Evolutionary conservation across 2,888 invertebrate genomes (phyloP).

Genomic region (Venustoraphidia nigricollis): DNA sequence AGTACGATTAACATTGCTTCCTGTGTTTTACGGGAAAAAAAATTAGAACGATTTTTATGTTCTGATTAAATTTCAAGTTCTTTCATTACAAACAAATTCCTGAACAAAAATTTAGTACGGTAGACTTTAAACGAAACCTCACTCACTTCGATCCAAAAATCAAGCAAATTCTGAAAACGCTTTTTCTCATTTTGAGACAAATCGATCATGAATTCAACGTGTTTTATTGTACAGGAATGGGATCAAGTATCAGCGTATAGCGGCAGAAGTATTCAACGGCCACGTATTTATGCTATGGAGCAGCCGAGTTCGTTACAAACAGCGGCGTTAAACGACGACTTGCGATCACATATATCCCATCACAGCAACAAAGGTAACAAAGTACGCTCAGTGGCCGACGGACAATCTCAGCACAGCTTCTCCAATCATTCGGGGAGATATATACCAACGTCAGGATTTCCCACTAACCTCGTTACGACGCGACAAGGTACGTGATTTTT

Average conservation of each 20-base stretch:
- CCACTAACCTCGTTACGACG: constrained; percentile 61
- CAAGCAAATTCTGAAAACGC: too few species aligned
- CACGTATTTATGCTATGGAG: constrained; percentile 66
- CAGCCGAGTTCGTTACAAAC: constrained; percentile 35
- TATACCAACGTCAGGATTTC: constrained; percentile 45
- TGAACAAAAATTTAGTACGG: too few species aligned
- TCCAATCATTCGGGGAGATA: constrained; percentile 70
- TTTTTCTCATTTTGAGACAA: too few species aligned
- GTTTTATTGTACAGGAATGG: constrained; percentile 43
- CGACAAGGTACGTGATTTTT: constrained; percentile 38
- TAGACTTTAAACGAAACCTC: too few species aligned
- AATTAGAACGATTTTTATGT: too few species aligned
- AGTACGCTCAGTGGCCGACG: constrained; percentile 66
- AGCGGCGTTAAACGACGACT: constrained; percentile 42
- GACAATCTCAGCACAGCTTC: constrained; percentile 80
- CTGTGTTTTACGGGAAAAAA: too few species aligned
- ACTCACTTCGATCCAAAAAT: too few species aligned
- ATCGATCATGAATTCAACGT: neutral
- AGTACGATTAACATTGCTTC: too few species aligned
- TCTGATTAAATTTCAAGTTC: too few species aligned
- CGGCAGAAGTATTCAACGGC: constrained; percentile 76
- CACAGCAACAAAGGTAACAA: constrained; percentile 51
- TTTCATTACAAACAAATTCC: too few species aligned
- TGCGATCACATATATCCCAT: constrained; percentile 48
- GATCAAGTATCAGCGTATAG: constrained; percentile 84